phyloP scores from a whole-genome alignment of 2,797 vertebrate species.

The Pteropus rufus region DNA sequence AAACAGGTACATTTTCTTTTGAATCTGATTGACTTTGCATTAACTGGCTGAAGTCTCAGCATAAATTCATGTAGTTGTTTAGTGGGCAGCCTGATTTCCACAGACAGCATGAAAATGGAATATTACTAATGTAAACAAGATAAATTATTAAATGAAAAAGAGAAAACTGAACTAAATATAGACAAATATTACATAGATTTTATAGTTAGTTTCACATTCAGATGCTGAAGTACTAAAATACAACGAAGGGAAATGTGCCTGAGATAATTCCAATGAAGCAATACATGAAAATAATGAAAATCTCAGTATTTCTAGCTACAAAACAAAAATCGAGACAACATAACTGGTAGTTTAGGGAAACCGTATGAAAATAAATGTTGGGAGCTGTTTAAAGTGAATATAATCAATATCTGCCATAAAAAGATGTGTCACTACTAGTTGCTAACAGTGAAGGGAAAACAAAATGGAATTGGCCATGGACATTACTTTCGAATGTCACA shows the following conservation, averaged over 20 bases:
- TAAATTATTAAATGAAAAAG: conserved; percentile 32
- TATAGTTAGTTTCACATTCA: conserved; percentile 33
- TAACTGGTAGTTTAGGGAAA: neutral
- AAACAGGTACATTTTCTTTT: conserved; percentile 49
- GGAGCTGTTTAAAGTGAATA: neutral
- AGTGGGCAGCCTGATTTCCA: conserved; percentile 26
- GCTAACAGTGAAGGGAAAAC: neutral
- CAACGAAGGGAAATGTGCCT: neutral
- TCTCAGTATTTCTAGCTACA: neutral
- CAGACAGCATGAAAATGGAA: neutral
- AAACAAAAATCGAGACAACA: neutral
- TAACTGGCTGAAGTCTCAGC: conserved; percentile 24
- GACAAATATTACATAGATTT: conserved; percentile 37
- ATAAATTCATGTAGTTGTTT: conserved; percentile 41
- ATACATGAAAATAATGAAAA: neutral
- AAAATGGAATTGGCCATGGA: neutral
- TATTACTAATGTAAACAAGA: neutral
- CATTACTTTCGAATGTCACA: neutral
- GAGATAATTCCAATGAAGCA: conserved; percentile 10
- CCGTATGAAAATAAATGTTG: neutral
- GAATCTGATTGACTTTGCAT: conserved; percentile 68
- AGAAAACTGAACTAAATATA: conserved; percentile 30
- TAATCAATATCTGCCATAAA: neutral
- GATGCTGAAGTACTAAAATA: conserved; percentile 6
- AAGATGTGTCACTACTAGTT: neutral